Base-by-base conservation (phyloP, 2,888 invertebrate genomes). In the Taenaris catops region DNA sequence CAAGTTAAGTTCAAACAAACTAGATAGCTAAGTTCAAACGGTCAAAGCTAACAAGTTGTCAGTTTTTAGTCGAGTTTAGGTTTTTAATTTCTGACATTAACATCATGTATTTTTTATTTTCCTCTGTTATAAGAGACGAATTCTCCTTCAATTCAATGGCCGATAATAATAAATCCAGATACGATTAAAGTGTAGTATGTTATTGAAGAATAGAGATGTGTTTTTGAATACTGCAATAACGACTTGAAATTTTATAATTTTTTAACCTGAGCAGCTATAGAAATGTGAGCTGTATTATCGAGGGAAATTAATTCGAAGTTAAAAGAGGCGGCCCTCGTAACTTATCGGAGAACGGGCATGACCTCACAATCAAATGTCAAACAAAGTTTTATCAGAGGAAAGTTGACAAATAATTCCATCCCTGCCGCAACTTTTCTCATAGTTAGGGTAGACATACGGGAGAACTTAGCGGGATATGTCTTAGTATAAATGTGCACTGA, bases 341-440 rank as follows among this genome's bases (percentile, higher is more conserved):
- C 50, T 71, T 71, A 66, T 78, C 74, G 62, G 48, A 51, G 53
- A 51, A 49, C 48, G 55, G 56, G 72, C 65, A 68, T 71, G 79
- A 73, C 74, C 76, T 69, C 64, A 73, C 80, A 81, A 83, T 80
- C 79, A 76, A 75, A 79, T 65, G 75, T 72, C 79, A 73, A 78
- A 78, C 71, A 69, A 83, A 86, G 63, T 84, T 84, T 84, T 81
- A 83, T 83, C 83, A 68, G 69, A 62, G 55, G 55, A 58, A 81
- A 81, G 79, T 83, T 76, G 80, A 81, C 80, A 81, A 81, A 81
- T 84, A 83, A 83, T 81, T 80, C 69, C 72, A 55, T 58, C 60
- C 23, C 16, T 31, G 31, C 16, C 61, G 45, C 42, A 80, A 81
- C 71, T 83, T 81, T 80, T 69, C 74, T 69, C 70, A 69, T 76